Base-by-base conservation (phyloP, 2,888 invertebrate species). In the Tricholauxania praeusta region DNA sequence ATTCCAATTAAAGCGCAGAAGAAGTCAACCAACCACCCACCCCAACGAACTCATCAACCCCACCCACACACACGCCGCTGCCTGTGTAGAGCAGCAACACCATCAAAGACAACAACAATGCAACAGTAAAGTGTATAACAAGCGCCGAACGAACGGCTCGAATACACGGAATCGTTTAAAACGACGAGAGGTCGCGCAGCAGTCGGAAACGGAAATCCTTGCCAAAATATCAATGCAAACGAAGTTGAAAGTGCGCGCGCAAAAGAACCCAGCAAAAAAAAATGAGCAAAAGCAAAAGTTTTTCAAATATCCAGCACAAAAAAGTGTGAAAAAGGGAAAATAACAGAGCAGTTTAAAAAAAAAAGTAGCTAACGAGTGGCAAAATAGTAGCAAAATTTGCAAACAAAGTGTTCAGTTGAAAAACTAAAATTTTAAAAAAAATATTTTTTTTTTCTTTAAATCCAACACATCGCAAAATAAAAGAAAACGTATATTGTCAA, bases 241-340 rank as follows among this genome's bases (percentile, higher is more conserved):
- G 51, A 65, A 47, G 63, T 19, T 49, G 66, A 73, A 69, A 72
- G 67, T 76, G 74, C 74, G 74, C 76, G 72, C 75, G 75, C 75
- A 77, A 76, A 71, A 68, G 57, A 39, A 39, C 10, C 39, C 39
- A 48, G 19, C 15, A 28, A 52, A 19, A 64, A 64, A 64, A 51
- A 64, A 51, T 22, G 12, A 63, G n/a, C 63, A 48, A 63, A 22
- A 49, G 12, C 59, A 28, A 59, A 59, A 39, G 39, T 39, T 10
- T 10, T 39, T 7, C 10, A 28, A 10, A 32, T 28, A 28, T 5
- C 28, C 28, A 65, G 39, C 39, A 39, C 51, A 52, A 52, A 51
- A 52, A 65, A 28, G 10, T 53, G 47, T 28, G 59, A 49, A 57
- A 59, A 68, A 67, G 17, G 19, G 14, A 64, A 12, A 53, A 53